These are phyloP conservation scores for Campoletis sonorensis DNA, from an alignment of 1,140 invertebrate genomes.

Conservation along the genomic window DNA sequence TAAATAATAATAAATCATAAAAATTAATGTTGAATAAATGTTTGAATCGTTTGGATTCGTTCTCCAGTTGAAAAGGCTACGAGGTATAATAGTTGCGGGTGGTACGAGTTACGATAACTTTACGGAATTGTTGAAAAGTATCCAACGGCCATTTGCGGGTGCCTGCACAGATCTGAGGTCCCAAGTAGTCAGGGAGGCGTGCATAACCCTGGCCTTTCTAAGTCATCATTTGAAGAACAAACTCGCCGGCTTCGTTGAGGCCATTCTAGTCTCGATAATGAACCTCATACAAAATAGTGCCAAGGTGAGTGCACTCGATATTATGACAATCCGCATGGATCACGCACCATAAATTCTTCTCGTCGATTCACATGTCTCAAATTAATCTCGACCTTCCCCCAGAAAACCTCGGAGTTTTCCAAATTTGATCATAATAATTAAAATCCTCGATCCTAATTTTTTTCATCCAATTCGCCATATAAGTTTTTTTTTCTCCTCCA, in stretches of 20 bases:
- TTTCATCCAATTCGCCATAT: neutral
- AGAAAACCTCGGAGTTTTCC: conserved; percentile 5
- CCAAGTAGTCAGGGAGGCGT: conserved; percentile 95
- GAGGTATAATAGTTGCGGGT: conserved; percentile 88
- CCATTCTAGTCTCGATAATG: conserved; percentile 89
- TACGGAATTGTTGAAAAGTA: conserved; percentile 83
- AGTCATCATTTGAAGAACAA: conserved; percentile 89
- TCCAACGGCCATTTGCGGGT: conserved; percentile 89
- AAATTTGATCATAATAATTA: conserved; percentile 21
- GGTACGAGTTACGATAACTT: conserved; percentile 91
- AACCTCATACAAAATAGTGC: conserved; percentile 97
- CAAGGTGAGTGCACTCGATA: conserved; percentile 81
- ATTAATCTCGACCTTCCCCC: conserved; percentile 4
- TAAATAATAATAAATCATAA: neutral
- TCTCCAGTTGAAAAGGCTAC: conserved; percentile 88
- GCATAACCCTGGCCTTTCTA: conserved; percentile 95
- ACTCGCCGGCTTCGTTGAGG: conserved; percentile 91
- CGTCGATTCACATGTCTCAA: neutral
- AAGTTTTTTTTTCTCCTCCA: conserved; percentile 47
- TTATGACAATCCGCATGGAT: neutral
- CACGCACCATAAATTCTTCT: neutral
- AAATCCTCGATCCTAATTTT: neutral
- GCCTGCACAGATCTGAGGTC: conserved; percentile 94
- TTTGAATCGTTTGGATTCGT: neutral
- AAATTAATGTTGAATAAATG: neutral